Percentiles rank a stretch among this genome's conserved stretches.
Evolutionary conservation across 2,888 invertebrate species (phyloP).

Genomic region (Drosophila ezoana): DNA sequence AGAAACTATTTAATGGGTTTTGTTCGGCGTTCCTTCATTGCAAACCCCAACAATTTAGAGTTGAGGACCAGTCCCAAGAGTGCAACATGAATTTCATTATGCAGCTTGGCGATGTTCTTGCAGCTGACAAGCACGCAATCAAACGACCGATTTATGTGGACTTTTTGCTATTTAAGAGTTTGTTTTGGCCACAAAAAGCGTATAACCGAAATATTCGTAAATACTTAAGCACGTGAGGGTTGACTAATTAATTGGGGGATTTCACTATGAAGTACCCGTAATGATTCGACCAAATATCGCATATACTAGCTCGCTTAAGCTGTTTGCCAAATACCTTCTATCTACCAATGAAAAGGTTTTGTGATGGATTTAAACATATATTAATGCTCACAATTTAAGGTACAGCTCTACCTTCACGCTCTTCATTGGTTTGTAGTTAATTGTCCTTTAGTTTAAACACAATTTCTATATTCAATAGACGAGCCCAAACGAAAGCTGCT

Average conservation of each 20-base stretch:
- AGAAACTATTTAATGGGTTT: conserved; percentile 64
- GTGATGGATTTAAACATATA: neutral
- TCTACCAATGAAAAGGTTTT: neutral
- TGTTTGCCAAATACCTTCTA: neutral
- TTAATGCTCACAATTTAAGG: neutral
- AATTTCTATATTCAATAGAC: conserved; percentile 16
- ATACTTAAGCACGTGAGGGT: neutral
- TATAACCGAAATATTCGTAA: conserved; percentile 7
- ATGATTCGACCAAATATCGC: neutral
- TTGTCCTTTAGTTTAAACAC: conserved; percentile 18
- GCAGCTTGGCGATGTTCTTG: conserved; percentile 28
- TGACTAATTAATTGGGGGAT: conserved; percentile 8
- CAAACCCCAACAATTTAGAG: conserved; percentile 38
- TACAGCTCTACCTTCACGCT: neutral
- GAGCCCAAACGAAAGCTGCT: conserved; percentile 3
- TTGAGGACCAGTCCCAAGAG: conserved; percentile 55
- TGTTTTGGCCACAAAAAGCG: conserved; percentile 10
- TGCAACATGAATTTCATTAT: conserved; percentile 61
- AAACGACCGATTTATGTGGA: conserved; percentile 28
- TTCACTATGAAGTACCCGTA: neutral
- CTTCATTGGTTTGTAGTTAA: conserved; percentile 14
- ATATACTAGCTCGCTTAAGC: neutral
- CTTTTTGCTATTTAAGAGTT: conserved; percentile 20
- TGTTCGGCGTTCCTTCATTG: conserved; percentile 43
- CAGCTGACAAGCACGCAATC: conserved; percentile 45